A percentile compares a stretch with the other conserved stretches of the same genome.
phyloP scores from a whole-genome alignment of 2,888 invertebrate genomes.

The Oegoconia quadripuncta region DNA sequence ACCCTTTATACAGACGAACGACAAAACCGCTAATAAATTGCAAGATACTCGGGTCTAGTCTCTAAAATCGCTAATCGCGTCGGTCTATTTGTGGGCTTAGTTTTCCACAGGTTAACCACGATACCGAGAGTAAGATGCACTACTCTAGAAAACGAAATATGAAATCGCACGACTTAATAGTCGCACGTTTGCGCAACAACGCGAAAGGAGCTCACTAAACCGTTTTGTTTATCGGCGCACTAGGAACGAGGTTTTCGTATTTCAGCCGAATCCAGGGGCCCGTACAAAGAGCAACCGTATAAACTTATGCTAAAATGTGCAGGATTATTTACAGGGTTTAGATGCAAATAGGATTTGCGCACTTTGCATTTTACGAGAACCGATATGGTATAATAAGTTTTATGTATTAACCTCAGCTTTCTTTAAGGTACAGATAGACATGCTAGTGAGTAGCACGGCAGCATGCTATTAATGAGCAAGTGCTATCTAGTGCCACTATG shows the following conservation, averaged over 20 bases:
- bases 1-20: not conserved
- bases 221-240: slow-evolving; percentile 8
- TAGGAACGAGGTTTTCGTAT: slow-evolving; percentile 3
- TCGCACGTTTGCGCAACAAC: not conserved
- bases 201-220: slow-evolving; percentile 4
- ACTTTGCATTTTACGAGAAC: slow-evolving; percentile 1
- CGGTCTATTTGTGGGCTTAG: too few species aligned
- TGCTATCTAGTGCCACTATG: too few species aligned
- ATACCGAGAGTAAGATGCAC: too few species aligned
- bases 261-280: slow-evolving; percentile 4
- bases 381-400: too few species aligned
- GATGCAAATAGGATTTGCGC: slow-evolving; percentile 12
- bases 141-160: too few species aligned
- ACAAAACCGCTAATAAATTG: not conserved
- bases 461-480: too few species aligned
- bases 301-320: slow-evolving; percentile 16
- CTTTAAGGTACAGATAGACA: too few species aligned
- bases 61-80: too few species aligned
- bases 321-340: slow-evolving; percentile 9
- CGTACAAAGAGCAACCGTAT: slow-evolving; percentile 7
- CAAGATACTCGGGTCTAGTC: too few species aligned
- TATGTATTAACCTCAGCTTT: too few species aligned
- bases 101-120: too few species aligned
- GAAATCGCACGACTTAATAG: not conserved
- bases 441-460: too few species aligned